A percentile compares a stretch with the other conserved stretches of the same genome.
Conservation (phyloP, 2,888 invertebrate species). For the Dyspetes luteomarginatus region DNA sequence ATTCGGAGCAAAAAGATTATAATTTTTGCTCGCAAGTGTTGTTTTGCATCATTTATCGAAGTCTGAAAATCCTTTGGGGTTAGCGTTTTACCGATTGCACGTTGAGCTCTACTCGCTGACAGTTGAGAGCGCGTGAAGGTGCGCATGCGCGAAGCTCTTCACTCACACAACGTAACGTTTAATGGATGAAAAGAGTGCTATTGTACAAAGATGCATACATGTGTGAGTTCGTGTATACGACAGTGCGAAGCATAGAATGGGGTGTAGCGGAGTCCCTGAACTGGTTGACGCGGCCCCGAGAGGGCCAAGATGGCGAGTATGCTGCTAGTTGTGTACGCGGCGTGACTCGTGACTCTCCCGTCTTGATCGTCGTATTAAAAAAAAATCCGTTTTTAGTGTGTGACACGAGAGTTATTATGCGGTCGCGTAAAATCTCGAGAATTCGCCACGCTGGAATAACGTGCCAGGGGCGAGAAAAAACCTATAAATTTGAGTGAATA, state of each 20-base stretch:
- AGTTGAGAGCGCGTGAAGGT: neutral
- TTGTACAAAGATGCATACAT: neutral
- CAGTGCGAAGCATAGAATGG: conserved; percentile 36
- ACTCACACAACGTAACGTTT: neutral
- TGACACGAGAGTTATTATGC: conserved; percentile 58
- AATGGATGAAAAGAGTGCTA: neutral
- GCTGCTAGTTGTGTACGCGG: conserved; percentile 73
- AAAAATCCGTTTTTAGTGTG: conserved; percentile 40
- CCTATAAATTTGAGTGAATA: conserved; percentile 32
- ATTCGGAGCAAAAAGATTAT: too few relatives aligned
- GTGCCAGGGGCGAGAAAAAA: conserved; percentile 22
- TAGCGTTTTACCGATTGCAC: neutral
- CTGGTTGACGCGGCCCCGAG: conserved; percentile 71
- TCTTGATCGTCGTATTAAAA: conserved; percentile 40
- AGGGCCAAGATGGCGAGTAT: conserved; percentile 80
- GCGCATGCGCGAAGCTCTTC: neutral
- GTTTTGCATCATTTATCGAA: too few relatives aligned
- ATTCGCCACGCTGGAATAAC: conserved; percentile 13
- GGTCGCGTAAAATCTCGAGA: conserved; percentile 31
- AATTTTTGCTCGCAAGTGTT: too few relatives aligned
- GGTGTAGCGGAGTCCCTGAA: conserved; percentile 69
- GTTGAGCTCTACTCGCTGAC: neutral
- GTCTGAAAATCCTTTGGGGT: neutral
- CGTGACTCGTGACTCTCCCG: conserved; percentile 67
- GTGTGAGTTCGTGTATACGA: neutral